Conservation (phyloP, 2,888 invertebrate genomes). For the Leucoma salicis region DNA sequence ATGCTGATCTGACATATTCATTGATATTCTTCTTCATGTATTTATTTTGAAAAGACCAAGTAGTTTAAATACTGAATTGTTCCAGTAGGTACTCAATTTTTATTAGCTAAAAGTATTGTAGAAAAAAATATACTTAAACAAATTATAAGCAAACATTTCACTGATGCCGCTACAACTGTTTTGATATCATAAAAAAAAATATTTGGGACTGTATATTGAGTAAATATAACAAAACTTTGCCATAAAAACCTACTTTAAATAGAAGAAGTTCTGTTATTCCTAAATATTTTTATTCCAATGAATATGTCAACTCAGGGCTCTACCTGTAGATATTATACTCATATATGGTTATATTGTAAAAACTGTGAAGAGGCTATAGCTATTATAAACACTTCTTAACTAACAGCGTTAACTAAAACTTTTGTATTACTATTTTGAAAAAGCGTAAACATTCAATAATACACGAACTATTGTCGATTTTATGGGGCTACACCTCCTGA, state of each 20-base stretch:
- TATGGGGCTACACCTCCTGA: slow-evolving; percentile 25
- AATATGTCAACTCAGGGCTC: slow-evolving; percentile 8
- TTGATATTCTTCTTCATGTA: not conserved
- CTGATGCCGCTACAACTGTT: no score
- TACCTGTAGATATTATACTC: not conserved
- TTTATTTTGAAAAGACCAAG: no score
- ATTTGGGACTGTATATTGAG: no score
- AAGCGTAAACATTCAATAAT: slow-evolving; percentile 41
- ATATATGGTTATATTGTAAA: slow-evolving; percentile 28
- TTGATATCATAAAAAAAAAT: no score
- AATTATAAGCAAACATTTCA: no score
- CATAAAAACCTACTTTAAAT: no score
- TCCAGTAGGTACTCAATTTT: no score
- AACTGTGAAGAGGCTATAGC: slow-evolving; percentile 33
- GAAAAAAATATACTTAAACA: no score
- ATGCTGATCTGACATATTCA: not conserved
- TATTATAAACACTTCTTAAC: slow-evolving; percentile 36
- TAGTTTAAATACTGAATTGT: no score
- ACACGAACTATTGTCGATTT: slow-evolving; percentile 48
- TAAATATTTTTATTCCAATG: not conserved
- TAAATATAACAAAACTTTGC: no score
- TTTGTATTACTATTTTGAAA: slow-evolving; percentile 35
- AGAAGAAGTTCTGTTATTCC: no score
- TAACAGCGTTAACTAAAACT: slow-evolving; percentile 41
- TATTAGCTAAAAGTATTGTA: no score